These are phyloP conservation scores for Loxodonta africana DNA, from an alignment of 2,113 vertebrate genomes.

Conservation along the genomic window DNA sequence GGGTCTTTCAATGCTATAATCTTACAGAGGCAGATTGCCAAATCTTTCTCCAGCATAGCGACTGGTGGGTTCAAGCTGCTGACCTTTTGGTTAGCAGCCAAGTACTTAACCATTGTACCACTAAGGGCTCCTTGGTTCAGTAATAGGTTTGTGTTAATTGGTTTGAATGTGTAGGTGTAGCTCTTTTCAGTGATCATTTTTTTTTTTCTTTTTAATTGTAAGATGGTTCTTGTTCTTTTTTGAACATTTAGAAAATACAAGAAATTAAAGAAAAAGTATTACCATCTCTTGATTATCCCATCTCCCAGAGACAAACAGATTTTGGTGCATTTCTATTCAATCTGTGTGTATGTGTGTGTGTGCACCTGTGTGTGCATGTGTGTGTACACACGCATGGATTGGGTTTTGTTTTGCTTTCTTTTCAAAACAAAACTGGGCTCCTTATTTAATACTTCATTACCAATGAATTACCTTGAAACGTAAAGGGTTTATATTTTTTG, in stretches of 20 bases:
- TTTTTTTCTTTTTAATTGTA: slow-evolving; percentile 38
- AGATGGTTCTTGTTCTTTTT: background rate
- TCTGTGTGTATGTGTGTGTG: background rate
- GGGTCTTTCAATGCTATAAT: background rate
- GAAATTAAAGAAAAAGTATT: slow-evolving; percentile 38
- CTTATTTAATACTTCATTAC: slow-evolving; percentile 24
- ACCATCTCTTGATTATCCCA: background rate
- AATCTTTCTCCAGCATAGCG: background rate
- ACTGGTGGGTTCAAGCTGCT: background rate
- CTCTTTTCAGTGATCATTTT: background rate
- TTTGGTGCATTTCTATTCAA: background rate
- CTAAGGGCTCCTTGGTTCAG: background rate
- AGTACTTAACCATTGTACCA: background rate
- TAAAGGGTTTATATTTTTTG: slow-evolving; percentile 52
- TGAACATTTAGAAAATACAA: slow-evolving; percentile 43
- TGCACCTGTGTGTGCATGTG: background rate
- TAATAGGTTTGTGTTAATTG: background rate
- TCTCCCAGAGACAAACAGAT: background rate
- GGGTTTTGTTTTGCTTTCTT: slow-evolving; percentile 57
- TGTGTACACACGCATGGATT: background rate
- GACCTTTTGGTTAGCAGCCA: background rate
- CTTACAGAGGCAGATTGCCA: background rate
- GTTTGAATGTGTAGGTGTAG: background rate
- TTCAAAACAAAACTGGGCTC: slow-evolving; percentile 55
- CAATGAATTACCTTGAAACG: slow-evolving; percentile 60